phyloP scores from a whole-genome alignment of 1,140 invertebrate species.

The Drosophila athabasca region DNA sequence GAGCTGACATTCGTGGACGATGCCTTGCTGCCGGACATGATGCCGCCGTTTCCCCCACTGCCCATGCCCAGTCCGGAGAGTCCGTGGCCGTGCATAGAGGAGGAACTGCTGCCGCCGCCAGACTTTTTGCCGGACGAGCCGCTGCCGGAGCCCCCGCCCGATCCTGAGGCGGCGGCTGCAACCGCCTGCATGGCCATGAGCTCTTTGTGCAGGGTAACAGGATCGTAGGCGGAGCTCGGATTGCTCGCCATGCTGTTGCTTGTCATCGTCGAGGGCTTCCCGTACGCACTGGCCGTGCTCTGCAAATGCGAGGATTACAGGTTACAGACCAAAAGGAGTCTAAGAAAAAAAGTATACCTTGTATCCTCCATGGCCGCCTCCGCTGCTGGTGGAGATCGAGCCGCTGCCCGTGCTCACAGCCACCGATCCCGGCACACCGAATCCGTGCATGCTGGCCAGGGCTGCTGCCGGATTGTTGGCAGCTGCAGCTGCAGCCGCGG shows the following conservation, averaged over 20 bases:
- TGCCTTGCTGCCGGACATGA: constrained; percentile 63
- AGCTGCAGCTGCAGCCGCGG: constrained; percentile 78
- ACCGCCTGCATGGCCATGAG: constrained; percentile 83
- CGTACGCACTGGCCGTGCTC: constrained; percentile 76
- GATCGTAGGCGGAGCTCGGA: constrained; percentile 79
- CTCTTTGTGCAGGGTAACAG: constrained; percentile 81
- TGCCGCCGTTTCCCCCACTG: constrained; percentile 15
- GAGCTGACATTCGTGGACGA: constrained; percentile 64
- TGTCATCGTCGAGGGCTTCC: constrained; percentile 72
- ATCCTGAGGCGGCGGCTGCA: constrained; percentile 72
- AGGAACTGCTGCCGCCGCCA: constrained; percentile 36
- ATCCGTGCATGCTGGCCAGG: constrained; percentile 73
- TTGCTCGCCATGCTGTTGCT: constrained; percentile 68
- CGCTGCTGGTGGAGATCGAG: constrained; percentile 66
- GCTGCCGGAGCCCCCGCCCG: constrained; percentile 28
- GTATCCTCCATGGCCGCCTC: constrained; percentile 64
- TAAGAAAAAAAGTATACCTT: constrained; percentile 53
- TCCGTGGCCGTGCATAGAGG: constrained; percentile 59
- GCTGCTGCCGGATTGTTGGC: constrained; percentile 76
- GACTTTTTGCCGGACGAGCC: constrained; percentile 80
- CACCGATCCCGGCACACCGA: constrained; percentile 64
- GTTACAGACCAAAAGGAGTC: background rate
- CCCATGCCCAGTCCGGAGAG: constrained; percentile 53
- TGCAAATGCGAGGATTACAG: constrained; percentile 6
- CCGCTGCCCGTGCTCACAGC: constrained; percentile 58